phyloP scores from a whole-genome alignment of 2,888 invertebrate genomes.

The Philopedon plagiatum region DNA sequence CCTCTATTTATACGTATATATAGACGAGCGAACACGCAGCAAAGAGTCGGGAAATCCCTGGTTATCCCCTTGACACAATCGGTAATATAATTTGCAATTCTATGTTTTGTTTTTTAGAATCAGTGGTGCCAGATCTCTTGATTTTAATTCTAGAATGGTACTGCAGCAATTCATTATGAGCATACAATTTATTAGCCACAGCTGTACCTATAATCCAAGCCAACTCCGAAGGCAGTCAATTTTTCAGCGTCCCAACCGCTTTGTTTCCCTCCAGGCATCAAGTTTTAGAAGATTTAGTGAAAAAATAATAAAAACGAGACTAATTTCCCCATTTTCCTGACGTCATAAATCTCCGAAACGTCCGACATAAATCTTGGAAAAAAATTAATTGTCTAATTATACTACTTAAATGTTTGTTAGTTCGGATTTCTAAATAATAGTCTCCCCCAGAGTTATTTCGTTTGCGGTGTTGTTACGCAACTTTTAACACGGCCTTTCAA shows the following conservation, averaged over 20 bases:
- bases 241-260: constrained; percentile 31
- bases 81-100: too few species aligned
- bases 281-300: constrained; percentile 38
- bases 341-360: constrained; percentile 36
- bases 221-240: constrained; percentile 28
- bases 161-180: constrained; percentile 3
- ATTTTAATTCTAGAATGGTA: background rate
- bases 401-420: constrained; percentile 29
- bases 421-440: constrained; percentile 37
- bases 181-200: constrained; percentile 27
- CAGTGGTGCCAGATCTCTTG: too few species aligned
- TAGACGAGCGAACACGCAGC: too few species aligned
- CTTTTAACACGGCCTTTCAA: constrained; percentile 39
- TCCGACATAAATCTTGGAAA: constrained; percentile 1
- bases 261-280: constrained; percentile 19
- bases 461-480: constrained; percentile 33
- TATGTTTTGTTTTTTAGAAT: too few species aligned
- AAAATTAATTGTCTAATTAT: constrained; percentile 47
- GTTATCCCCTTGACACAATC: too few species aligned
- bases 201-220: constrained; percentile 26
- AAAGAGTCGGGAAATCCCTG: too few species aligned
- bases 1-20: too few species aligned
- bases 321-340: constrained; percentile 34
- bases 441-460: constrained; percentile 32
- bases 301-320: constrained; percentile 40